Conservation (phyloP, 2,888 invertebrate species). For the Lycocerus yunnanus region DNA sequence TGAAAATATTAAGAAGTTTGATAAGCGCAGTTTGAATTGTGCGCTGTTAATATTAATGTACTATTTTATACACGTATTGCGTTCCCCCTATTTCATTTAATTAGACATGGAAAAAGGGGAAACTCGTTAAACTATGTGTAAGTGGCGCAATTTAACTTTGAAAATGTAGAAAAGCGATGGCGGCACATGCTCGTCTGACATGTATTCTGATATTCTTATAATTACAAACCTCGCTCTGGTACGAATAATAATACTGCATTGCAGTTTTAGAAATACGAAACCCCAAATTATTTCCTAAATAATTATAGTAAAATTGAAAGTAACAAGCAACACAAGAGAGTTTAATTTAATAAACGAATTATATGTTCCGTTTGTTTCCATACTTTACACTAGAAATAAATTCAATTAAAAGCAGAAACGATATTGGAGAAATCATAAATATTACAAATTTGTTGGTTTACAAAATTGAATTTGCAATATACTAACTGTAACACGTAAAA, state of each 20-base stretch:
- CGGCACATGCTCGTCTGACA: conserved; percentile 31
- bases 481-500: not conserved
- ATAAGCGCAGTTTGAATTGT: conserved; percentile 17
- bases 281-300: conserved; percentile 27
- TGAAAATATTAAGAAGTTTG: conserved; percentile 16
- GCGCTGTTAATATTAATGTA: conserved; percentile 19
- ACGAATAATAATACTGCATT: conserved; percentile 33
- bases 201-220: conserved; percentile 34
- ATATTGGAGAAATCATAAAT: not conserved
- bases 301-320: conserved; percentile 22
- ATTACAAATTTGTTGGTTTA: not conserved
- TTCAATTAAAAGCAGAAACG: conserved; percentile 5
- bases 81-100: conserved; percentile 23
- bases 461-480: not conserved
- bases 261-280: conserved; percentile 31
- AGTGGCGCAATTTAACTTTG: conserved; percentile 21
- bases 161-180: conserved; percentile 22
- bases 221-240: conserved; percentile 29
- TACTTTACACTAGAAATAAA: conserved; percentile 12
- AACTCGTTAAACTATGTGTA: conserved; percentile 25
- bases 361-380: conserved; percentile 1
- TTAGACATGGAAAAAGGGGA: conserved; percentile 23
- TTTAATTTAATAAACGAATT: conserved; percentile 21
- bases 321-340: conserved; percentile 11
- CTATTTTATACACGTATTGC: conserved; percentile 23